Evolutionary conservation across 2,113 vertebrate species (phyloP), one percentile per base, ranked within the genome.

Genomic region (Psettodes erumei): DNA sequence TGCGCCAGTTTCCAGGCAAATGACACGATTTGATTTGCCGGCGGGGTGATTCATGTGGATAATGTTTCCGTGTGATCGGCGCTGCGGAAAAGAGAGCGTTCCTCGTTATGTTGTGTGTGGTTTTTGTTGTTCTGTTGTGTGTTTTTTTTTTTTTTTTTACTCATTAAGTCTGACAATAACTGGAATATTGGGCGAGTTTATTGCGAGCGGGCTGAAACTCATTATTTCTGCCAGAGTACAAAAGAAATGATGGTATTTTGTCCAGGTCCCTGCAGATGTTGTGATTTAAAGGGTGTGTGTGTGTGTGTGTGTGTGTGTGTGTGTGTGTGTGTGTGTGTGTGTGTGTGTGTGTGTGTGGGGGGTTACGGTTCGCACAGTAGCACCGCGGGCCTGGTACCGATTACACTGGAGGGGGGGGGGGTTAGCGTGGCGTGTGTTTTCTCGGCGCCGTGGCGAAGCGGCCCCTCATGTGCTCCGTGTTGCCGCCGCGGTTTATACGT

Each of bases 1-100:
- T 92, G 92, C 89, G 40, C 92, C 88, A 93, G 92, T 94, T 94
- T 94, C 92, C 92, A 94, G 93, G 93, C 92, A 94, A 94, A 94
- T 93, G 90, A 91, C 92, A 93, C 91, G 88, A 94, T 94, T 94
- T 91, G 91, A 93, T 92, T 92, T 86, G 91, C 92, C 79, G 81
- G 86, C 60, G 85, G 88, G 91, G 91, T 90, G 90, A 93, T 92
- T 92, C 92, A 90, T 90, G 89, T 91, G 88, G 91, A 92, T 94
- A 92, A 94, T 92, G 89, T 94, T 92, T 93, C 91, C 86, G 70
- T 90, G 90, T 86, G 90, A 92, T 93, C 91, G 81, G 90, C 86
- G 55, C 85, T 77, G 90, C 87, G 86, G 88, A 92, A 92, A 89
- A 90, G 83, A 86, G 66, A 82, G 84, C 77, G 84, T 92, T 93